A percentile compares a stretch with the other conserved stretches of the same genome.
These are phyloP conservation scores for Talpa occidentalis DNA, from an alignment of 2,113 vertebrate species.

Conservation along the genomic window DNA sequence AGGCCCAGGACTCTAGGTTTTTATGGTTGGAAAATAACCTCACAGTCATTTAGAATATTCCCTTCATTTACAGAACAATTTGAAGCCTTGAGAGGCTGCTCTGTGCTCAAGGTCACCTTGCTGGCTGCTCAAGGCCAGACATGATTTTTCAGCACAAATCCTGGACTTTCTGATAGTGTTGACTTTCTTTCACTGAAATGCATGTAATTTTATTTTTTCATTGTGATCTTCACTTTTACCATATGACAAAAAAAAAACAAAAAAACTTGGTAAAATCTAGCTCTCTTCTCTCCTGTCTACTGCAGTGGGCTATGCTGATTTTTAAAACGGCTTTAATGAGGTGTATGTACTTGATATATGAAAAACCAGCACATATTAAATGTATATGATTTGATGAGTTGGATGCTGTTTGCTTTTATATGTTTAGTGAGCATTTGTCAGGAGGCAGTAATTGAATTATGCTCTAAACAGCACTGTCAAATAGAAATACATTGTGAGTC, in stretches of 20 bases:
- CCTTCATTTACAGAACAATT: conserved; percentile 13
- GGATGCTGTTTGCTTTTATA: background rate
- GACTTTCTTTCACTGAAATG: conserved; percentile 5
- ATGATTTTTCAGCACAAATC: background rate
- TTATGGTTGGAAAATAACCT: background rate
- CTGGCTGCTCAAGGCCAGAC: background rate
- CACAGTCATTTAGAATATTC: background rate
- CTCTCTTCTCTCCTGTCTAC: background rate
- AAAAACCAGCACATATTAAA: background rate
- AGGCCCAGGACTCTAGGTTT: background rate
- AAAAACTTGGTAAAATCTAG: background rate
- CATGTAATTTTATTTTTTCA: background rate
- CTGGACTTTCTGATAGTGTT: background rate
- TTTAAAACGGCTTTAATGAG: background rate
- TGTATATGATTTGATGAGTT: background rate
- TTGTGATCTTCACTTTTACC: background rate
- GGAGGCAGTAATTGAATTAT: background rate
- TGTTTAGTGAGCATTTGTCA: background rate
- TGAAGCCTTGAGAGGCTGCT: conserved; percentile 38
- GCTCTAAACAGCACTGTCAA: background rate
- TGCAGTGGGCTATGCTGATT: background rate
- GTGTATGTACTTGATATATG: background rate
- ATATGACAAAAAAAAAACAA: background rate
- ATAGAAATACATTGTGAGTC: background rate
- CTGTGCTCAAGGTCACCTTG: background rate